Conservation (phyloP, 2,113 vertebrate genomes). For the Panthera leo region DNA sequence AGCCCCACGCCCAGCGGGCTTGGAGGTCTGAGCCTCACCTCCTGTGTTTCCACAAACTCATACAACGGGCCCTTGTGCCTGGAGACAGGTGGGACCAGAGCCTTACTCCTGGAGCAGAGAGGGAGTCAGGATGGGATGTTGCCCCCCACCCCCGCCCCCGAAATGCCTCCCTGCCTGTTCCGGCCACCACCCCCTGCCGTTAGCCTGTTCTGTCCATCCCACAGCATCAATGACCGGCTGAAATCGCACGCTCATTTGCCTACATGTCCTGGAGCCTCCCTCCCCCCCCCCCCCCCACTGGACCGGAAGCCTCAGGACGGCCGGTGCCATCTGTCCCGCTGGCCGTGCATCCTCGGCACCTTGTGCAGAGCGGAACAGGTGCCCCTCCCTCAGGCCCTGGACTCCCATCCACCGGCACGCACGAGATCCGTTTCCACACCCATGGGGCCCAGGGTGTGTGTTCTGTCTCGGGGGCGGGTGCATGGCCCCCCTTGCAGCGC, state of each 20-base stretch:
- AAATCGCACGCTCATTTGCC: neutral
- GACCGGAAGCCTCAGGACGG: fast-evolving
- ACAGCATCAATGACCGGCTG: fast-evolving
- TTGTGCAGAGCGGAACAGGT: neutral
- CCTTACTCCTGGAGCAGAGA: neutral
- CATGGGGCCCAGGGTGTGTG: neutral
- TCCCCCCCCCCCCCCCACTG: too few relatives aligned
- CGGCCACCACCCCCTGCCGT: fast-evolving
- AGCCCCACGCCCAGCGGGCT: neutral
- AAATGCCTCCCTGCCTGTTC: too few relatives aligned
- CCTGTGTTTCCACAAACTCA: neutral
- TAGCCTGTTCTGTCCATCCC: fast-evolving
- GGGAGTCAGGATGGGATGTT: neutral
- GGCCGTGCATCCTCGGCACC: fast-evolving
- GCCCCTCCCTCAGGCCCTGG: neutral
- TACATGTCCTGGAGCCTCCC: fast-evolving
- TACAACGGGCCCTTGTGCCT: fast-evolving
- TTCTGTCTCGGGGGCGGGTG: too few relatives aligned
- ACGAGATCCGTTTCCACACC: fast-evolving
- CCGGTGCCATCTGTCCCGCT: fast-evolving
- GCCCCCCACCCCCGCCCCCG: neutral
- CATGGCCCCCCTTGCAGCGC: neutral
- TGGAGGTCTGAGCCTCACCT: neutral
- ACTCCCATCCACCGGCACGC: fast-evolving
- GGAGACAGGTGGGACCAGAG: too few relatives aligned